A percentile compares a stretch with the other conserved stretches of the same genome.
These are phyloP conservation scores for Perccottus glenii DNA, from an alignment of 2,113 vertebrate genomes.

Conservation along the genomic window DNA sequence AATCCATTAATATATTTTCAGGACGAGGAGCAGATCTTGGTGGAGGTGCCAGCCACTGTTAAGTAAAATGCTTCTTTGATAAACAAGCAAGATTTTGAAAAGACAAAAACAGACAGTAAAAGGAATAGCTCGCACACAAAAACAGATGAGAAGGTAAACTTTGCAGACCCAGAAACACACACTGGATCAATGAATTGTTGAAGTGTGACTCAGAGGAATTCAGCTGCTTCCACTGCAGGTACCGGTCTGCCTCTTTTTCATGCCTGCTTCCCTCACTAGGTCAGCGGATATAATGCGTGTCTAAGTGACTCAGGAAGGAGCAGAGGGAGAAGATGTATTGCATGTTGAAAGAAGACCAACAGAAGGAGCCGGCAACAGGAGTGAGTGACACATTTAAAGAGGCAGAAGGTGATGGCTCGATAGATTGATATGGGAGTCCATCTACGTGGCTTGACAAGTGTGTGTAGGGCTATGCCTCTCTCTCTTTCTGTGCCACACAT, in stretches of 20 bases:
- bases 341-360: conserved; percentile 5
- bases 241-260: conserved; percentile 10
- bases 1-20: no score
- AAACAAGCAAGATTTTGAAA: not conserved
- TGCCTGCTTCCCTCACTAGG: conserved; percentile 13
- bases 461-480: not conserved
- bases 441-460: not conserved
- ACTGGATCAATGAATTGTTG: conserved; percentile 42
- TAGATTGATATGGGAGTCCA: conserved; percentile 22
- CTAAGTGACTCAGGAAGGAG: conserved; percentile 10
- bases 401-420: conserved; percentile 10
- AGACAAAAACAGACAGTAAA: conserved; percentile 3
- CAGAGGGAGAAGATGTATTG: not conserved
- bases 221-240: conserved; percentile 25
- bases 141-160: not conserved
- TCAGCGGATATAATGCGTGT: conserved; percentile 23
- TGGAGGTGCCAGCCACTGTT: no score
- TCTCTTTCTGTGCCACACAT: conserved; percentile 4
- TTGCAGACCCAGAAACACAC: conserved; percentile 5
- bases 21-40: no score
- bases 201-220: conserved; percentile 47
- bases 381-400: conserved; percentile 33
- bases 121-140: conserved; percentile 10
- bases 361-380: conserved; percentile 23
- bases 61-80: conserved; percentile 14